Base-by-base conservation (phyloP, 2,113 vertebrate genomes). In the Oostethus manadensis region DNA sequence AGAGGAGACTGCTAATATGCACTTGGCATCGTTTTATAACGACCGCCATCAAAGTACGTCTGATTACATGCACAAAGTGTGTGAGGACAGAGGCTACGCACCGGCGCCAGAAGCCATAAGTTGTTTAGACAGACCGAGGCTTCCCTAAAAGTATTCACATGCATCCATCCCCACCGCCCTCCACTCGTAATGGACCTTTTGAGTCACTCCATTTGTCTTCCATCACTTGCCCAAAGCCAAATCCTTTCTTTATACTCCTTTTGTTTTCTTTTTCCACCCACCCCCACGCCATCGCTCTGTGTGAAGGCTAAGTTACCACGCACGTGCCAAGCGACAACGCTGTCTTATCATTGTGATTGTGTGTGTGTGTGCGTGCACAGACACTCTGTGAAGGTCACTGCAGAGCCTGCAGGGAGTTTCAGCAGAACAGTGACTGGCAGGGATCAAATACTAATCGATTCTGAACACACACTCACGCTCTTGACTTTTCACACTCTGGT, bases 361-460 rank as follows among this genome's bases (percentile, higher is more conserved):
- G 42, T 68, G 66, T 23, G 62, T 55, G 63, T 46, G 64, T 76
- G 67, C 43, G 47, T 33, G 58, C 47, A 54, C 57, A 76, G 76
- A 77, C 60, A 48, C 60, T 68, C 70, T 62, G 67, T 57, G 76
- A 85, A 83, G 87, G 85, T 86, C 84, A 86, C 48, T 1, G 5
- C 58, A 65, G 71, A 74, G 81, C 73, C 77, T 73, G 59, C 22
- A 10, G 84, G 79, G 81, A 82, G 79, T 78, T 64, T 70, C 64
- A 58, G 29, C 70, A 78, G 76, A 71, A 66, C 51, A 51, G 33
- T 21, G 63, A 81, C 75, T 64, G 77, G 76, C 64, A 75, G 69
- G 73, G 79, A 85, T 86, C 86, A 86, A 83, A 80, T 88, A 78
- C 79, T 77, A 77, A 88, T 88, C 84, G 58, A 88, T 86, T 78